A percentile compares a stretch with the other conserved stretches of the same genome.
Conservation (phyloP, 1,140 invertebrate genomes). For the Venustaconcha ellipsiformis region DNA sequence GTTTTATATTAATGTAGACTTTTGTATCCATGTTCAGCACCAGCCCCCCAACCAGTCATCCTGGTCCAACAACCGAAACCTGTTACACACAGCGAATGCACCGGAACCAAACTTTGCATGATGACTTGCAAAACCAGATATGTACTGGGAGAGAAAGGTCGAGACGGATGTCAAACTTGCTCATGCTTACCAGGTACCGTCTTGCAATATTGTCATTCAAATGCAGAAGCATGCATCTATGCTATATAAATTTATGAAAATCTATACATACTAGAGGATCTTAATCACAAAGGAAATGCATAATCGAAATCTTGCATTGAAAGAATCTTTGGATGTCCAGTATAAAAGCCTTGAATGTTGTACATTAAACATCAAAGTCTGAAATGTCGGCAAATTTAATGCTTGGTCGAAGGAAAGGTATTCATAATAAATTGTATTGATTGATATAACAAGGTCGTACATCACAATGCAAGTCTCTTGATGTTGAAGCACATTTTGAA, state of each 20-base stretch:
- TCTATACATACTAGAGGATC: not conserved
- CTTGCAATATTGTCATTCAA: not conserved
- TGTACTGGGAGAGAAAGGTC: constrained; percentile 33
- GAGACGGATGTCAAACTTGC: constrained; percentile 40
- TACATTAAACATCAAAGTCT: too few species aligned
- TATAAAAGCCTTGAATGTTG: too few species aligned
- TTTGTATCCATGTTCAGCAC: too few species aligned
- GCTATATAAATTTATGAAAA: not conserved
- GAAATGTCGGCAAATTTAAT: too few species aligned
- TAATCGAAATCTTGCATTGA: not conserved
- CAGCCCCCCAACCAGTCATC: not conserved
- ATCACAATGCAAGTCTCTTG: too few species aligned
- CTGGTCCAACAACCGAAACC: constrained; percentile 14
- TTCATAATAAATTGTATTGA: too few species aligned
- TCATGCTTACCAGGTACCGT: constrained; percentile 38
- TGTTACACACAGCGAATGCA: constrained; percentile 26
- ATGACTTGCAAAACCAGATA: constrained; percentile 37
- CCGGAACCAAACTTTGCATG: constrained; percentile 45
- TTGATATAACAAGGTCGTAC: too few species aligned
- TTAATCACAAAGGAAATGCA: not conserved
- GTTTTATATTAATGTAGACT: too few species aligned
- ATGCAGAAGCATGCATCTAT: not conserved
- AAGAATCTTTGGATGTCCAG: not conserved
- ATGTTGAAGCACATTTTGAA: too few species aligned
- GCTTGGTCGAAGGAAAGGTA: too few species aligned